Evolutionary conservation across 2,113 vertebrate species (phyloP).

Genomic region (Channa maculata): DNA sequence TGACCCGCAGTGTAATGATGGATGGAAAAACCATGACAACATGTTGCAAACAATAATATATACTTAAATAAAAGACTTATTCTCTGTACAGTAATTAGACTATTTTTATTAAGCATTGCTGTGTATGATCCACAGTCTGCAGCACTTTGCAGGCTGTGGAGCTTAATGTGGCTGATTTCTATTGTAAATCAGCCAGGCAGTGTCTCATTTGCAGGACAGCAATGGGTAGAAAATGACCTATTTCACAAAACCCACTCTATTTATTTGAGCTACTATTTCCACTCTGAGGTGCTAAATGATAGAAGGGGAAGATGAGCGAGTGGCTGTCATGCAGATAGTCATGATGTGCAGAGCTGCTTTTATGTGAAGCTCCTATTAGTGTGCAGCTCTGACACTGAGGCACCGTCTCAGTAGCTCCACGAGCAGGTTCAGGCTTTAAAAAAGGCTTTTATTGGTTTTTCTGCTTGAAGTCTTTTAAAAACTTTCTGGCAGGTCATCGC

Average conservation of each 20-base stretch:
- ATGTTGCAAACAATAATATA: too few species aligned
- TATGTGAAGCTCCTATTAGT: conserved; percentile 18
- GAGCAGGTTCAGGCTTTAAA: conserved; percentile 6
- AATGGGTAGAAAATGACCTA: conserved; percentile 40
- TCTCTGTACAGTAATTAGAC: too few species aligned
- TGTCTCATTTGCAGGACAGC: conserved; percentile 21
- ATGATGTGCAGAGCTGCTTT: conserved; percentile 32
- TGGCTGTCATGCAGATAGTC: conserved; percentile 22
- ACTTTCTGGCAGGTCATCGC: conserved; percentile 1
- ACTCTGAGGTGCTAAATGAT: conserved; percentile 25
- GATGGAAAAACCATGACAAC: too few species aligned
- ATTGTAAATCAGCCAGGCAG: conserved; percentile 28
- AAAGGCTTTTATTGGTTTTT: neutral
- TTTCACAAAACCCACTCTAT: conserved; percentile 22
- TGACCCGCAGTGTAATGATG: too few species aligned
- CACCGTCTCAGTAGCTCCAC: conserved; percentile 6
- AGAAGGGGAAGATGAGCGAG: conserved; percentile 25
- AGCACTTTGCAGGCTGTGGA: neutral
- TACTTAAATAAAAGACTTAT: too few species aligned
- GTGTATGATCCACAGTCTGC: neutral
- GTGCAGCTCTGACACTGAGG: conserved; percentile 20
- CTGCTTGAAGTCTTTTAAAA: conserved; percentile 3
- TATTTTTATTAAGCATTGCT: neutral
- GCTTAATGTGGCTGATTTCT: conserved; percentile 7
- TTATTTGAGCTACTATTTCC: conserved; percentile 37